Percentiles rank a stretch among this genome's conserved stretches.
phyloP scores from a whole-genome alignment of 2,113 vertebrate genomes.

The Colaptes auratus region DNA sequence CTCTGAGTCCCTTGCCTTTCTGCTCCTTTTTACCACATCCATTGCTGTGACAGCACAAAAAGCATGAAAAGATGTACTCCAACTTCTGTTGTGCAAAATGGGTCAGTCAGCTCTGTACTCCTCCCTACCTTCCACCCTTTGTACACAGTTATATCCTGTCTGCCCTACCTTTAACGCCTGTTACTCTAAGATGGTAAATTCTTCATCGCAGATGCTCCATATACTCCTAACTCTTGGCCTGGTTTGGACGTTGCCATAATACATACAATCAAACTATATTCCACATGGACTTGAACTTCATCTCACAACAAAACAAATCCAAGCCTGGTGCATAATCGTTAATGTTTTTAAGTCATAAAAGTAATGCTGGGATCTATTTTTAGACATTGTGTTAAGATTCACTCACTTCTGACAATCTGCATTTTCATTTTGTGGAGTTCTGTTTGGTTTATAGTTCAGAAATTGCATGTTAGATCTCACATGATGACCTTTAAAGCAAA shows the following conservation, averaged over 20 bases:
- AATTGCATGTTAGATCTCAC: conserved; percentile 62
- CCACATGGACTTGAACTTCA: neutral
- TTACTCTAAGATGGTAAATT: neutral
- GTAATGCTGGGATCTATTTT: conserved; percentile 2
- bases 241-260: neutral
- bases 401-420: conserved; percentile 38
- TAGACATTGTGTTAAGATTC: conserved; percentile 34
- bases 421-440: conserved; percentile 54
- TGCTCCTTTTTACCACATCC: neutral
- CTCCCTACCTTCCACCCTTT: neutral
- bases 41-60: neutral
- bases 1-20: neutral
- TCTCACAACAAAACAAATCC: neutral
- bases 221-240: neutral
- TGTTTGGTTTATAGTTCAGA: conserved; percentile 74
- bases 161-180: neutral
- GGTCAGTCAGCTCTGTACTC: neutral
- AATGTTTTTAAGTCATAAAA: conserved; percentile 14
- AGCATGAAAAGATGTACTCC: neutral
- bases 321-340: neutral
- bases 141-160: neutral
- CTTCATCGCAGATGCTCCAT: neutral
- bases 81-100: neutral
- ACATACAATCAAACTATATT: neutral
- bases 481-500: conserved; percentile 79